Evolutionary conservation across 2,797 vertebrate species (phyloP).

Genomic region (Ispidina lecontei): DNA sequence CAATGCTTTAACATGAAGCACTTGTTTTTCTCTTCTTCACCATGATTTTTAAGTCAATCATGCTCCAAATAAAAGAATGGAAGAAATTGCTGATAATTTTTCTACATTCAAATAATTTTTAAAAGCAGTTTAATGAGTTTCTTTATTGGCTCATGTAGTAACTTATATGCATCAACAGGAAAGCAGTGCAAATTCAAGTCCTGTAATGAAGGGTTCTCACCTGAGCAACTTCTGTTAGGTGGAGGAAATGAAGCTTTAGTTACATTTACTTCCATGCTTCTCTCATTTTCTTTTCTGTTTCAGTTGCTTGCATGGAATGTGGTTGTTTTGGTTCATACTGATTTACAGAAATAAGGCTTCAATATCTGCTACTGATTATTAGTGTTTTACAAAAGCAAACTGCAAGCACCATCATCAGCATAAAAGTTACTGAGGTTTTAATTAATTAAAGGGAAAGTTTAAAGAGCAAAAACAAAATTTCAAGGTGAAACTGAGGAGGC

Average conservation of each 20-base stretch:
- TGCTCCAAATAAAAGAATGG: conserved; percentile 34
- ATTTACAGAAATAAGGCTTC: neutral
- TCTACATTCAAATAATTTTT: neutral
- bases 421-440: neutral
- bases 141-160: neutral
- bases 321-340: neutral
- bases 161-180: neutral
- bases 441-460: neutral
- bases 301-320: neutral
- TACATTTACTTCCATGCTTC: neutral
- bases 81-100: conserved; percentile 27
- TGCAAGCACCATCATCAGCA: neutral
- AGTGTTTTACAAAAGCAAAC: conserved; percentile 16
- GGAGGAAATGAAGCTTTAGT: neutral
- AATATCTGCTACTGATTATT: neutral
- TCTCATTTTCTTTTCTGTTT: neutral
- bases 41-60: conserved; percentile 16
- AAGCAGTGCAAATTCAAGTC: neutral
- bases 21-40: neutral
- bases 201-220: neutral
- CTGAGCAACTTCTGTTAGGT: neutral
- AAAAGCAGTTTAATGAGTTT: conserved; percentile 17
- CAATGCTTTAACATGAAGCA: conserved; percentile 49
- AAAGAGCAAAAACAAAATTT: neutral
- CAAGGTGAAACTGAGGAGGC: neutral